These are phyloP conservation scores for Gavia stellata DNA, from an alignment of 2,113 vertebrate species.

Conservation along the genomic window DNA sequence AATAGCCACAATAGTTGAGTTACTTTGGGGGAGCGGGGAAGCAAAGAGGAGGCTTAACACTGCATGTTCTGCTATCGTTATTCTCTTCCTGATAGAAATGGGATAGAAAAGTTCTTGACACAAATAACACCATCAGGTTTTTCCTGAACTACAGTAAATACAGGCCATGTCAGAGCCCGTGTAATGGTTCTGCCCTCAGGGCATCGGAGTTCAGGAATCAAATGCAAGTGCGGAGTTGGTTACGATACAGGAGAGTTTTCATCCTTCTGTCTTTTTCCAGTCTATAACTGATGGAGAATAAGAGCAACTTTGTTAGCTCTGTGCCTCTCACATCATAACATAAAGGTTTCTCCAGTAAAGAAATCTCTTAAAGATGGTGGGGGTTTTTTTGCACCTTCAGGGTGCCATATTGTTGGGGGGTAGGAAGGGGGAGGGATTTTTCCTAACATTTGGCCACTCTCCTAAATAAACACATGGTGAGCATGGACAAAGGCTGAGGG, in stretches of 20 bases:
- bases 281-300: not conserved
- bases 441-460: not conserved
- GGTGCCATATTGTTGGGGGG: rapidly evolving
- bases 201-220: not conserved
- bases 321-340: not conserved
- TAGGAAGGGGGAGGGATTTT: not conserved
- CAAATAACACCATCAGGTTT: not conserved
- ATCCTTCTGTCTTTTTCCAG: not conserved
- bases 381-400: not conserved
- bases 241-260: not conserved
- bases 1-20: not conserved
- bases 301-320: not conserved
- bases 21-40: not conserved
- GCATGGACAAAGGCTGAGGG: not conserved
- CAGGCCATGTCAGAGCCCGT: not conserved
- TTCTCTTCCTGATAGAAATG: not conserved
- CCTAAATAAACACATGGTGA: not conserved
- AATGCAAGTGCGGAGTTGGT: not conserved
- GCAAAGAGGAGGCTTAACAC: not conserved
- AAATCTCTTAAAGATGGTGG: not conserved
- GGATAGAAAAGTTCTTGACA: not conserved
- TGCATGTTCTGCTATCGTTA: not conserved
- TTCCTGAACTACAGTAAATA: not conserved
- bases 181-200: not conserved
- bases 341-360: not conserved